Conservation (phyloP, 2,113 vertebrate species). For the Maccullochella peelii region DNA sequence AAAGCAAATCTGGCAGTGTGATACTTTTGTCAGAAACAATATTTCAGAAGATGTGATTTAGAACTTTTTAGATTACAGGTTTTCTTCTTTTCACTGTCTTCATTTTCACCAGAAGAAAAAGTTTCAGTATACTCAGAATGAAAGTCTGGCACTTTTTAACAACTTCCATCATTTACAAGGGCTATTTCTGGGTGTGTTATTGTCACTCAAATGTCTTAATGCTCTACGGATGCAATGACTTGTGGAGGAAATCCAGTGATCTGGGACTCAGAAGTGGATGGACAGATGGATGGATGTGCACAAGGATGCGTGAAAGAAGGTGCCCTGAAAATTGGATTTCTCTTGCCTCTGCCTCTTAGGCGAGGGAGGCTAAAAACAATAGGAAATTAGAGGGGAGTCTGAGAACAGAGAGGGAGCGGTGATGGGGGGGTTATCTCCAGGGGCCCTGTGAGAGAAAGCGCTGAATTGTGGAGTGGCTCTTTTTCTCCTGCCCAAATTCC, state of each 20-base stretch:
- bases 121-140: slow-evolving; percentile 29
- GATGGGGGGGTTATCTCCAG: slow-evolving; percentile 39
- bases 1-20: slow-evolving; percentile 39
- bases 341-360: slow-evolving; percentile 50
- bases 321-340: slow-evolving; percentile 75
- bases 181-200: slow-evolving; percentile 51
- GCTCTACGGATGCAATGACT: slow-evolving; percentile 56
- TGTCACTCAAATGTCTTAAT: slow-evolving; percentile 70
- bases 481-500: slow-evolving; percentile 62
- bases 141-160: slow-evolving; percentile 39
- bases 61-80: slow-evolving; percentile 24
- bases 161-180: slow-evolving; percentile 41
- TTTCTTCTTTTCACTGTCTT: slow-evolving; percentile 11
- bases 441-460: slow-evolving; percentile 62
- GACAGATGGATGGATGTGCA: slow-evolving; percentile 72
- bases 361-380: slow-evolving; percentile 61
- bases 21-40: slow-evolving; percentile 37
- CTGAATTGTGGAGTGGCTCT: slow-evolving; percentile 63
- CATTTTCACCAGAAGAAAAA: slow-evolving; percentile 13
- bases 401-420: neutral
- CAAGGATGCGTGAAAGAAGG: slow-evolving; percentile 67
- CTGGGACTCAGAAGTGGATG: slow-evolving; percentile 47
- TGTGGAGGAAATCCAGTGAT: slow-evolving; percentile 47
- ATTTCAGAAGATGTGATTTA: slow-evolving; percentile 26
- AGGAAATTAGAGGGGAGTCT: slow-evolving; percentile 39